A percentile compares a stretch with the other conserved stretches of the same genome.
Evolutionary conservation across 2,888 invertebrate genomes (phyloP).

Genomic region (Epinotia nisella): DNA sequence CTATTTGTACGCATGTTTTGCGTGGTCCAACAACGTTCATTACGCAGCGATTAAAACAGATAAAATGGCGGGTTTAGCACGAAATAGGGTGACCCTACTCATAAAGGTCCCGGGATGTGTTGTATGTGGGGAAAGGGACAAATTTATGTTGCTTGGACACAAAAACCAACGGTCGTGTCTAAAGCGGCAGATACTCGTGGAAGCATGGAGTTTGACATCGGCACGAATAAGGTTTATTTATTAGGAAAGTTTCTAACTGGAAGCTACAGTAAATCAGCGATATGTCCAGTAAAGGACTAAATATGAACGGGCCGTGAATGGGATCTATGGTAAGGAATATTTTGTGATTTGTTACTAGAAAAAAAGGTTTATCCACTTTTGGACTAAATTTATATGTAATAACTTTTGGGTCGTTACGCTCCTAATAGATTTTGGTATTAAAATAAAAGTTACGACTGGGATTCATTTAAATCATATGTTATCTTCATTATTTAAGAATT

Average conservation of each 20-base stretch:
- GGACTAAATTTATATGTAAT: slow-evolving; percentile 29
- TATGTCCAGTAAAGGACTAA: slow-evolving; percentile 64
- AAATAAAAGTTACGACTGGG: slow-evolving; percentile 18
- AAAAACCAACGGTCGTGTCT: slow-evolving; percentile 71
- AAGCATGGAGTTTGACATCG: slow-evolving; percentile 77
- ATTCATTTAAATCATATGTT: slow-evolving; percentile 8
- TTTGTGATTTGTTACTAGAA: slow-evolving; percentile 43
- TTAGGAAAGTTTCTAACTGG: slow-evolving; percentile 77
- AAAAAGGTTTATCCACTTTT: slow-evolving; percentile 34
- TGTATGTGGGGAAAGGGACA: slow-evolving; percentile 69
- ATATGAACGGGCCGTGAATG: slow-evolving; percentile 48
- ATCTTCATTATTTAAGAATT: slow-evolving; percentile 16
- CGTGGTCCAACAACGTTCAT: slow-evolving; percentile 66
- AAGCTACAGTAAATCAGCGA: slow-evolving; percentile 76
- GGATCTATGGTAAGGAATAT: slow-evolving; percentile 45
- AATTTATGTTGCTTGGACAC: slow-evolving; percentile 74
- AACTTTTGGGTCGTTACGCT: slow-evolving; percentile 1
- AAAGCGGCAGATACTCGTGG: slow-evolving; percentile 72
- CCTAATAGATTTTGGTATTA: slow-evolving; percentile 11
- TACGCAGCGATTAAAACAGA: slow-evolving; percentile 75
- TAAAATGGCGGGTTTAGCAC: slow-evolving; percentile 73
- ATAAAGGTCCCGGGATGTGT: slow-evolving; percentile 75
- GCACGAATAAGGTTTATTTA: slow-evolving; percentile 81
- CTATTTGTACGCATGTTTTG: slow-evolving; percentile 48
- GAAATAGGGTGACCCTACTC: slow-evolving; percentile 73